phyloP scores from a whole-genome alignment of 2,113 vertebrate species.

The Vulpes lagopus region DNA sequence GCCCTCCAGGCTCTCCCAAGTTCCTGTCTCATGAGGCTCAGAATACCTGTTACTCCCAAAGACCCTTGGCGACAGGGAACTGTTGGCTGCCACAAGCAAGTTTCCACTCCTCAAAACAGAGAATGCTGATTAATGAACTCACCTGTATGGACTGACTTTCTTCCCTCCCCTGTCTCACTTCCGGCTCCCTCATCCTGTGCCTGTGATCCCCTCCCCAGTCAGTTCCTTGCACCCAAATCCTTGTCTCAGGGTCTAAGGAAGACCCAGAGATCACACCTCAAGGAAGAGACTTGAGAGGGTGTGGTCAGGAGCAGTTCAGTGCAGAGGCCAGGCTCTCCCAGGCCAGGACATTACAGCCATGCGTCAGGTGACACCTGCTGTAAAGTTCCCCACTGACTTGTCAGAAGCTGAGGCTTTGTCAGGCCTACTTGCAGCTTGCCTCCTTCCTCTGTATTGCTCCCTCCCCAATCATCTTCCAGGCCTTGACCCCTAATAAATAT shows the following conservation, averaged over 20 bases:
- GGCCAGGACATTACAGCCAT: background rate
- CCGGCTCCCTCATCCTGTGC: background rate
- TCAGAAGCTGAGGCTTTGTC: background rate
- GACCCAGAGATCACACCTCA: background rate
- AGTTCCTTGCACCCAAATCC: background rate
- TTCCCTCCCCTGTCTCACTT: background rate
- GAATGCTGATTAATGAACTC: background rate
- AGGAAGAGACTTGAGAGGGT: background rate
- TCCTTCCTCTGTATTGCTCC: background rate
- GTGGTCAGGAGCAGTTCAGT: too few relatives aligned
- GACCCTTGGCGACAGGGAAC: background rate
- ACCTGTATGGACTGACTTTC: background rate
- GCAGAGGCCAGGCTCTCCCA: background rate
- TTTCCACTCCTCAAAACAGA: background rate
- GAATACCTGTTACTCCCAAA: background rate
- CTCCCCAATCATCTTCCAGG: background rate
- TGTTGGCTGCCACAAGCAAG: background rate
- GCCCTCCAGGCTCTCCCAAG: background rate
- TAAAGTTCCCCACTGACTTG: background rate
- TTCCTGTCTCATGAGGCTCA: fast-evolving
- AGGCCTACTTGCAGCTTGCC: too few relatives aligned
- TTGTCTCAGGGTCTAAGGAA: too few relatives aligned
- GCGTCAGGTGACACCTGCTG: fast-evolving
- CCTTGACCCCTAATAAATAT: background rate
- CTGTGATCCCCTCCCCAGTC: background rate